Base-by-base conservation (phyloP, 2,888 invertebrate genomes). In the Miltochrista miniata region DNA sequence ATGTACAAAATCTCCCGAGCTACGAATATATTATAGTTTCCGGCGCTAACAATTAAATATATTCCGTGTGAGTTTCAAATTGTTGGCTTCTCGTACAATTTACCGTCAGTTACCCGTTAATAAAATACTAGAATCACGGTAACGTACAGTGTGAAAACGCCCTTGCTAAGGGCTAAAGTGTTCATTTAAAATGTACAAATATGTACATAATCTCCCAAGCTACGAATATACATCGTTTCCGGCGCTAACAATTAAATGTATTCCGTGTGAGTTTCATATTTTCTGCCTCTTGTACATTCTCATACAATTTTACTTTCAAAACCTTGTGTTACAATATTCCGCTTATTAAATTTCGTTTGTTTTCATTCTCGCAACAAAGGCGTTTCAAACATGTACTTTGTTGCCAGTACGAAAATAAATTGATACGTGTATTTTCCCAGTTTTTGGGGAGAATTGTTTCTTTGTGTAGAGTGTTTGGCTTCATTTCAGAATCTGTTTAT, bases 231-330 rank as follows among this genome's bases (percentile, higher is more conserved):
- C 15, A 43, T 34, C 59, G 63, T 56, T 24, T 54, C 56, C 53
- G 45, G 49, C 54, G 35, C 61, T 58, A 48, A 61, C 60, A 68
- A 71, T 68, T 61, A 59, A 71, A 63, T 69, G 65, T 59, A 61
- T 61, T 50, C 50, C 46, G 54, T 52, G 48, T 54, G 55, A 56
- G 58, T 59, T 65, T 61, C 37, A 43, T 55, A 54, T 63, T 59
- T 63, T 57, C 53, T 55, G 48, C 39, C 45, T 52, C 51, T 53
- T 48, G 49, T 54, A 56, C 68, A 64, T 45, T 52, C 51, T 53
- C 48, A 48, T 54, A 56, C 68, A 64, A 65, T 68, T 68, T 63
- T 58, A 61, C 61, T 68, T 70, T 53, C 47, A 57, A 37, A 70
- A 68, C 61, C 68, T 68, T 37, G 7, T 40, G 56, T 46, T 53